Evolutionary conservation across 2,797 vertebrate species (phyloP).

Genomic region (Chiroxiphia lanceolata): DNA sequence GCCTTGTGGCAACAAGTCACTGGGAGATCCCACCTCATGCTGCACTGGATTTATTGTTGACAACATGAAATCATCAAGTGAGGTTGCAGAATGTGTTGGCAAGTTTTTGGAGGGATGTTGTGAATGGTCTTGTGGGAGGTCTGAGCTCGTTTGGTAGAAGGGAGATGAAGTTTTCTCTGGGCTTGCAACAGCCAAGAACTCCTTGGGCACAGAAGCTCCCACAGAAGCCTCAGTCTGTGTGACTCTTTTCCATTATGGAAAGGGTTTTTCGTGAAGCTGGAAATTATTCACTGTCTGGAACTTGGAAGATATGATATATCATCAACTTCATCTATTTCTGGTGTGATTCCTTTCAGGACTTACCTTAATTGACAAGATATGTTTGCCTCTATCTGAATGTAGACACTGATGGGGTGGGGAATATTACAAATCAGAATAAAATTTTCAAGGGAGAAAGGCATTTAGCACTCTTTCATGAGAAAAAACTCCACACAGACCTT

Average conservation of each 20-base stretch:
- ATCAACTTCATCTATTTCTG: background rate
- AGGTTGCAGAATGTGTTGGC: background rate
- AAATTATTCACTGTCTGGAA: background rate
- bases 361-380: background rate
- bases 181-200: background rate
- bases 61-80: background rate
- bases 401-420: background rate
- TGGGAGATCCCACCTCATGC: background rate
- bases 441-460: background rate
- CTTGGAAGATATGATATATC: background rate
- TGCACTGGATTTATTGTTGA: background rate
- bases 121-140: background rate
- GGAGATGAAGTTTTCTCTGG: background rate
- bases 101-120: background rate
- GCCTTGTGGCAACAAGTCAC: background rate
- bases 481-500: background rate
- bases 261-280: background rate
- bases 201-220: background rate
- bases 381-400: background rate
- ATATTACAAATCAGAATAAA: background rate
- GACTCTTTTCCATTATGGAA: background rate
- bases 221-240: background rate
- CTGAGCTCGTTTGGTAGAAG: background rate
- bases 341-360: background rate
- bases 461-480: background rate